Base-by-base conservation (phyloP, 2,113 vertebrate species). In the Zapus hudsonius region DNA sequence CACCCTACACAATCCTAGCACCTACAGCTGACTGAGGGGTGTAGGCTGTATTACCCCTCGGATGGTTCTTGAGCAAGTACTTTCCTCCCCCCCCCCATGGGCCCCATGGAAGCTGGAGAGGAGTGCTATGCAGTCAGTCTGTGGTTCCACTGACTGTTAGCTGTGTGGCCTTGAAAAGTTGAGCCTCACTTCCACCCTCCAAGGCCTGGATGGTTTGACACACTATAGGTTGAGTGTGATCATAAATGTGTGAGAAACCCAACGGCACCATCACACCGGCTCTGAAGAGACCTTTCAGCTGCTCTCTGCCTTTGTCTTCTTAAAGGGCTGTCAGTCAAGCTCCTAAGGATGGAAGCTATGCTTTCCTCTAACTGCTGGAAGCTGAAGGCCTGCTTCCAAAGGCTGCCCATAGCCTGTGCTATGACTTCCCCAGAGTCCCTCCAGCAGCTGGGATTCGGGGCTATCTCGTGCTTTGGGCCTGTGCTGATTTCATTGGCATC, bases 181-280 rank as follows among this genome's bases (percentile, higher is more conserved):
- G 67, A 64, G 22, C 20, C 78, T 90, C 75, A 44, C 33, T 93
- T 89, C 87, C 69, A 78, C 70, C 74, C 74, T 90, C 74, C 92
- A 74, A 80, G 55, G 66, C 15, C 3, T n/a, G 23, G 1, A 8
- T 55, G 38, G 31, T 73, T 73, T 80, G 72, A 29, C 23, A 33
- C 55, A 38, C 20, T 72, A 8, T 63, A 47, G 47, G 13, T 84
- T 92, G 42, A 55, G 33, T 52, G 10, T 16, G 11, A 83, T 23
- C 12, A 22, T 38, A 55, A 42, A 61, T 57, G 3, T 52, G 57
- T 91, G 11, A 82, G 42, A 25, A 76, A 20, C 36, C 42, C 2
- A 59, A 76, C 25, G 40, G 31, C 73, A 36, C n/a, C 64, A 16
- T 33, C 42, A 69, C 29, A 27, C 72, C 42, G n/a, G 78, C n/a